Percentiles rank a stretch among this genome's conserved stretches.
Evolutionary conservation across 2,888 invertebrate species (phyloP).

Genomic region (Caenorhabditis panamensis): DNA sequence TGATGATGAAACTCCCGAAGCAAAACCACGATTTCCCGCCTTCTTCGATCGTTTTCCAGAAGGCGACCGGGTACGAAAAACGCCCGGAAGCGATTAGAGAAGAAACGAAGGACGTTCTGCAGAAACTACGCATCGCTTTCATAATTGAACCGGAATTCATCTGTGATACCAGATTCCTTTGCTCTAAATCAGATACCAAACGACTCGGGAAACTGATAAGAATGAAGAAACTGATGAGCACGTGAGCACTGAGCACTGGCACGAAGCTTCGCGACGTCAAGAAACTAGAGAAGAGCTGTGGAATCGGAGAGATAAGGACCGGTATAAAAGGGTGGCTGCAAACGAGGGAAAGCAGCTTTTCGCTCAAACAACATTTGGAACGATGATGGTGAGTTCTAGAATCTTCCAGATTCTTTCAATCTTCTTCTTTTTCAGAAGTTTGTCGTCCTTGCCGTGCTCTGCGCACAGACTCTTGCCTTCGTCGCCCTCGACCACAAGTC

Average conservation of each 20-base stretch:
- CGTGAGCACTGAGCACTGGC: constrained; percentile 51
- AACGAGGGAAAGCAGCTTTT: constrained; percentile 23
- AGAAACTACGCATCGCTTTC: constrained; percentile 44
- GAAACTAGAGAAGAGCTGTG: constrained; percentile 39
- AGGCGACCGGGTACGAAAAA: neutral
- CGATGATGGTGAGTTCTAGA: constrained; percentile 48
- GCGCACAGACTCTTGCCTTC: constrained; percentile 49
- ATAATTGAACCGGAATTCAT: constrained; percentile 38
- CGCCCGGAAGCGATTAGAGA: neutral
- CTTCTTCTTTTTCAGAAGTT: constrained; percentile 51
- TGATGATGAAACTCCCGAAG: too few relatives aligned
- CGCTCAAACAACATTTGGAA: constrained; percentile 34
- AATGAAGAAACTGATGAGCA: constrained; percentile 18
- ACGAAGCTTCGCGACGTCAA: constrained; percentile 47
- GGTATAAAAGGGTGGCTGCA: constrained; percentile 36
- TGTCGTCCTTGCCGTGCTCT: constrained; percentile 45
- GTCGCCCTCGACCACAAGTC: constrained; percentile 49
- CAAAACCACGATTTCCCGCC: too few relatives aligned
- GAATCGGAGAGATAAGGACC: constrained; percentile 19
- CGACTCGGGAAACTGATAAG: too few relatives aligned
- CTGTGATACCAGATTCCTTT: constrained; percentile 38
- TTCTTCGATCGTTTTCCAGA: too few relatives aligned
- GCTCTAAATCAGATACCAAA: constrained; percentile 42
- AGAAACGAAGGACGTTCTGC: neutral
- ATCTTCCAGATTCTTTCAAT: neutral